These are phyloP conservation scores for Drosophila hamatofila DNA, from an alignment of 2,888 invertebrate species.

Conservation along the genomic window DNA sequence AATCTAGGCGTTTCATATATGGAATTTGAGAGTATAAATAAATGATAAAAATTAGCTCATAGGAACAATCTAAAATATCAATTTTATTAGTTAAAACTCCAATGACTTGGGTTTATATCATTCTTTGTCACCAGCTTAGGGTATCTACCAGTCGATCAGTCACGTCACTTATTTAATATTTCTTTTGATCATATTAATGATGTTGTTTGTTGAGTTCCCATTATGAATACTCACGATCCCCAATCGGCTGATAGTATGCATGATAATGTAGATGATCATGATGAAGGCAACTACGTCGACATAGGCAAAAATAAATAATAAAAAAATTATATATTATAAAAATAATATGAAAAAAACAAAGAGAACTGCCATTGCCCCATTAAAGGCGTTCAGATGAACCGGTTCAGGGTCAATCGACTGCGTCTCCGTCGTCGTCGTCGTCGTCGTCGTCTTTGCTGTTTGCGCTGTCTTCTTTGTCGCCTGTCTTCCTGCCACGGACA, in stretches of 20 bases:
- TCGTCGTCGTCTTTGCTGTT: not conserved
- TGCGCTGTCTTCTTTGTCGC: conserved; percentile 11
- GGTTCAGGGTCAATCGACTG: conserved; percentile 67
- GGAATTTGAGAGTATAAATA: not conserved
- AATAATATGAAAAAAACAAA: conserved; percentile 18
- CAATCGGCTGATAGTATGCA: conserved; percentile 29
- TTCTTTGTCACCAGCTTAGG: not conserved
- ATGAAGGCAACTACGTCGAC: conserved; percentile 8
- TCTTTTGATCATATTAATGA: conserved; percentile 39
- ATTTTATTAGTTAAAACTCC: not conserved
- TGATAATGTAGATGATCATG: conserved; percentile 15
- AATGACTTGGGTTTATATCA: not conserved
- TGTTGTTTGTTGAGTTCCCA: conserved; percentile 51
- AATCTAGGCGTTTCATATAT: no score
- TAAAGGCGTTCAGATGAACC: conserved; percentile 57
- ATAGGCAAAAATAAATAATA: conserved; percentile 7
- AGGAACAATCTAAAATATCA: not conserved
- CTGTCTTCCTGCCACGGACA: conserved; percentile 50
- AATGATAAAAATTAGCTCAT: not conserved
- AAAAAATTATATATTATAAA: not conserved
- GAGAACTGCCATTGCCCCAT: conserved; percentile 51
- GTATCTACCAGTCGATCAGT: not conserved
- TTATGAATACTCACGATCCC: conserved; percentile 24
- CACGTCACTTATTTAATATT: not conserved
- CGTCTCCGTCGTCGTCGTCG: conserved; percentile 16